These are phyloP conservation scores for Callimico goeldii DNA, from an alignment of 2,797 vertebrate genomes.

Conservation along the genomic window DNA sequence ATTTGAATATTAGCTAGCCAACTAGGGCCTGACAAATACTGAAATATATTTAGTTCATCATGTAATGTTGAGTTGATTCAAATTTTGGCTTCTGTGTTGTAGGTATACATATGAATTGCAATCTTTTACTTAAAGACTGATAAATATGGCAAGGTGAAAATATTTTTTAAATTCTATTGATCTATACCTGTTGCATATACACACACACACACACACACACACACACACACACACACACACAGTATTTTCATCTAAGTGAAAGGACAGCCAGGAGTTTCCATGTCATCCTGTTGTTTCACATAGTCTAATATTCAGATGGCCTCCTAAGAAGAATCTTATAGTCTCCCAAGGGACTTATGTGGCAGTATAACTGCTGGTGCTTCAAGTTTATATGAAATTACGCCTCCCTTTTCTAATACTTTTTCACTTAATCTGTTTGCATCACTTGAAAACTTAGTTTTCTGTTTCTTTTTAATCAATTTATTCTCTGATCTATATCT, in stretches of 20 bases:
- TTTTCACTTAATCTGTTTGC: neutral
- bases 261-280: neutral
- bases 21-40: conserved; percentile 57
- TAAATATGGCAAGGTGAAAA: neutral
- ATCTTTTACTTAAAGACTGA: neutral
- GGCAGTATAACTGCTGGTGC: neutral
- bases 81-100: conserved; percentile 38
- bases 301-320: neutral
- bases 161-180: neutral
- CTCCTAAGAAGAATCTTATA: neutral
- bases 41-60: conserved; percentile 72
- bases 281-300: neutral
- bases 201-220: neutral
- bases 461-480: neutral
- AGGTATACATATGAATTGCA: neutral
- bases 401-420: neutral
- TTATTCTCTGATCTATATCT: neutral
- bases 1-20: conserved; percentile 80
- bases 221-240: neutral
- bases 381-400: neutral
- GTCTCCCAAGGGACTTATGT: neutral
- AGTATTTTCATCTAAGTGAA: neutral
- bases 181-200: neutral
- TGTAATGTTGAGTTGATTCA: conserved; percentile 27
- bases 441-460: neutral